phyloP scores from a whole-genome alignment of 2,888 invertebrate species.

The Neuroscelio doddi region DNA sequence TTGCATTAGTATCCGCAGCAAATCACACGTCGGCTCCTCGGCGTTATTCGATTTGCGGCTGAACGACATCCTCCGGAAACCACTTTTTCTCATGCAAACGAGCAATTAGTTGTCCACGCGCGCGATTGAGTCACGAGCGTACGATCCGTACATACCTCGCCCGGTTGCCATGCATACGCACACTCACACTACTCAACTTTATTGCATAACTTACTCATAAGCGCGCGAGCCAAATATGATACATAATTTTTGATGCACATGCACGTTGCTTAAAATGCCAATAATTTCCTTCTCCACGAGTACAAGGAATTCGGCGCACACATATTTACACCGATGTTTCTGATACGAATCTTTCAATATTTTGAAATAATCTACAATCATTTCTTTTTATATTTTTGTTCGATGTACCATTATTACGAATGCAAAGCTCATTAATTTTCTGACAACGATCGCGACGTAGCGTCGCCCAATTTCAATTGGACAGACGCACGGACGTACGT shows the following conservation, averaged over 20 bases:
- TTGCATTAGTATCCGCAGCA: slow-evolving; percentile 1
- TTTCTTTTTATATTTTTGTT: slow-evolving; percentile 29
- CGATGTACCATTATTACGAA: slow-evolving; percentile 11
- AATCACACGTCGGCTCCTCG: slow-evolving; percentile 5
- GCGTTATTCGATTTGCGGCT: slow-evolving; percentile 6
- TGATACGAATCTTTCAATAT: too few species aligned
- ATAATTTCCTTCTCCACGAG: too few species aligned
- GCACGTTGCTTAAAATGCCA: too few species aligned
- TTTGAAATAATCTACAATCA: slow-evolving; percentile 18
- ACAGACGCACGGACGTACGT: slow-evolving; percentile 59
- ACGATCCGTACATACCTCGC: slow-evolving; percentile 27
- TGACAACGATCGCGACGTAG: slow-evolving; percentile 40
- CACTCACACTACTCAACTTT: not conserved
- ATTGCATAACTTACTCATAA: slow-evolving; percentile 17
- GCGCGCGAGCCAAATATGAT: too few species aligned
- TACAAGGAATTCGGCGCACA: too few species aligned
- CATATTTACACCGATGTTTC: too few species aligned
- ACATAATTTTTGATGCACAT: too few species aligned
- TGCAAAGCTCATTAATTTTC: slow-evolving; percentile 50
- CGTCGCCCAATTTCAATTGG: slow-evolving; percentile 62
- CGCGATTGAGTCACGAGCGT: slow-evolving; percentile 12
- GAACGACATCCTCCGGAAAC: slow-evolving; percentile 21
- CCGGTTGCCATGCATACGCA: slow-evolving; percentile 6
- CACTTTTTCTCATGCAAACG: slow-evolving; percentile 30
- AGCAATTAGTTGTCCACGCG: slow-evolving; percentile 14